phyloP scores from a whole-genome alignment of 2,888 invertebrate species.

The Drosophila emarginata region DNA sequence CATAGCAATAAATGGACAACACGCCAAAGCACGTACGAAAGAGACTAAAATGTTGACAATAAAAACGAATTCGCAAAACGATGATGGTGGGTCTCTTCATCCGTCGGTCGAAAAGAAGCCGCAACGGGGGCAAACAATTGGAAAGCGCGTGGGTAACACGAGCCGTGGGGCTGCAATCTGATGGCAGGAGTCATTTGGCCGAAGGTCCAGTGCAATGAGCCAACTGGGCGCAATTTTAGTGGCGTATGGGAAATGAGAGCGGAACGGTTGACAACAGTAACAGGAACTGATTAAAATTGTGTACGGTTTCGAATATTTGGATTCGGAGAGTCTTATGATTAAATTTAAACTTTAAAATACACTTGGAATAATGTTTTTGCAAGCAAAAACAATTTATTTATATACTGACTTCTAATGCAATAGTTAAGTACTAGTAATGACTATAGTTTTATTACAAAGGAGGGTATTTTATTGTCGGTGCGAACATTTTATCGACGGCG shows the following conservation, averaged over 20 bases:
- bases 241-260: conserved; percentile 60
- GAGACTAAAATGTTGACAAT: conserved; percentile 73
- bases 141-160: conserved; percentile 77
- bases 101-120: no score
- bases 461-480: not conserved
- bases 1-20: conserved; percentile 69
- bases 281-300: conserved; percentile 59
- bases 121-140: conserved; percentile 46
- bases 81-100: not conserved
- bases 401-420: no score
- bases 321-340: conserved; percentile 2
- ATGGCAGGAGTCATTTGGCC: conserved; percentile 47
- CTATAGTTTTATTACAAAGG: no score
- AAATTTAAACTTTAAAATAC: no score
- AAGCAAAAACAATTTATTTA: no score
- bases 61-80: conserved; percentile 61
- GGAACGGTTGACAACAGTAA: conserved; percentile 38
- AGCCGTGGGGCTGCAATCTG: conserved; percentile 42
- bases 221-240: conserved; percentile 71
- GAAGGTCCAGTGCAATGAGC: conserved; percentile 61
- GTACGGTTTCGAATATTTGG: conserved; percentile 29
- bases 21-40: conserved; percentile 73
- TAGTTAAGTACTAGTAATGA: no score
- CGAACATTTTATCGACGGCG: not conserved
- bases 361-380: no score